phyloP scores from a whole-genome alignment of 2,888 invertebrate species.

The Drosophila phalerata region DNA sequence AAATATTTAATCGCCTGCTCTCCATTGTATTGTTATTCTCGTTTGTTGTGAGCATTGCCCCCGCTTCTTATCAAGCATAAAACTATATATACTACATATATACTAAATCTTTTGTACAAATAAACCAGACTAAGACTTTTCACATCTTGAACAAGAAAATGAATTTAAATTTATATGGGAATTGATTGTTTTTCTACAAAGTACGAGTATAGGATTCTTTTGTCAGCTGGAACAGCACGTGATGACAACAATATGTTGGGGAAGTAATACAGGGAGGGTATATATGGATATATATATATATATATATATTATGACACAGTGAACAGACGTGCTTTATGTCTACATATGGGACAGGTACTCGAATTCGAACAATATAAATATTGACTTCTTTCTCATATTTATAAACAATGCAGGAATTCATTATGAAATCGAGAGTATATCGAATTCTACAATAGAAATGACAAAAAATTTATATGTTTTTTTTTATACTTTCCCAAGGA shows the following conservation, averaged over 20 bases:
- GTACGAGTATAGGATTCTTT: conserved; percentile 1
- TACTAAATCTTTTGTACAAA: conserved; percentile 1
- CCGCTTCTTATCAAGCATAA: conserved; percentile 44
- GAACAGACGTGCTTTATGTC: conserved; percentile 22
- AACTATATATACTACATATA: conserved; percentile 1
- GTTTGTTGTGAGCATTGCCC: conserved; percentile 37
- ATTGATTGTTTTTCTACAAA: not conserved
- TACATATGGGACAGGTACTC: conserved; percentile 27
- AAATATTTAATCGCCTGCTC: conserved; percentile 36
- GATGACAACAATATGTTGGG: conserved; percentile 17
- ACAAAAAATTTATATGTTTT: not conserved
- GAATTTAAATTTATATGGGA: not conserved
- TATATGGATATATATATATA: conserved; percentile 7
- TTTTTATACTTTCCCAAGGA: too few relatives aligned
- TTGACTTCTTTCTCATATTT: conserved; percentile 15
- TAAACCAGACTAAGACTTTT: not conserved
- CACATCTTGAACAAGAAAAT: not conserved
- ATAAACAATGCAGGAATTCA: not conserved
- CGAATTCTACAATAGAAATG: not conserved
- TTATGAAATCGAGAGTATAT: conserved; percentile 1
- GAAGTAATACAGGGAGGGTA: not conserved
- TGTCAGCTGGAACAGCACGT: conserved; percentile 19
- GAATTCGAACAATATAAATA: conserved; percentile 32
- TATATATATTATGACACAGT: conserved; percentile 31
- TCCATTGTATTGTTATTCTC: conserved; percentile 22